phyloP scores from a whole-genome alignment of 2,113 vertebrate species.

The Malurus melanocephalus region DNA sequence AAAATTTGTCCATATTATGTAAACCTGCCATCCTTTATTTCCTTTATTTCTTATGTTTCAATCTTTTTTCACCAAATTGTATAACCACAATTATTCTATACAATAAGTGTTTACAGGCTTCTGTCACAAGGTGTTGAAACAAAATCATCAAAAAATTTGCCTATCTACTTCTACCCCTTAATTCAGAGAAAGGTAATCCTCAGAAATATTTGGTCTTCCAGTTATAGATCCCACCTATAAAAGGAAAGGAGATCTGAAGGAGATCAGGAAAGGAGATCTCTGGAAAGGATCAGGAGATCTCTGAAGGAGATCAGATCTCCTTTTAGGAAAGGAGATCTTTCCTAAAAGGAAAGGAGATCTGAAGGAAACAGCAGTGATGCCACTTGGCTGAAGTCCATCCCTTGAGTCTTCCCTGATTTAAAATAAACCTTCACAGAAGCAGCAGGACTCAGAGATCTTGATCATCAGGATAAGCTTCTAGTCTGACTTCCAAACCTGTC shows the following conservation, averaged over 20 bases:
- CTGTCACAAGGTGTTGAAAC: background rate
- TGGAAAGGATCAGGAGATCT: too few species aligned
- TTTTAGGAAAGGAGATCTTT: too few species aligned
- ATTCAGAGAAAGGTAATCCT: background rate
- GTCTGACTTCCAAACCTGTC: background rate
- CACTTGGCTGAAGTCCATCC: background rate
- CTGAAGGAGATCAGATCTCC: too few species aligned
- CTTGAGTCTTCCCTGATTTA: background rate
- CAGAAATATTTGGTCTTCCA: background rate
- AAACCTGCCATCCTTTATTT: background rate
- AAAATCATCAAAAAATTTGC: background rate
- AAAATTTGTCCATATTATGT: background rate
- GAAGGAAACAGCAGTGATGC: background rate
- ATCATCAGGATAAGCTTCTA: background rate
- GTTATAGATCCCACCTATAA: background rate
- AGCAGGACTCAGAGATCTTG: background rate
- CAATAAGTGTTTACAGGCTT: background rate
- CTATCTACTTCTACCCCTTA: background rate
- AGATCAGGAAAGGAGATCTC: too few species aligned
- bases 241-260: too few species aligned
- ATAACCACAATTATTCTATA: background rate
- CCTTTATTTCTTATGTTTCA: background rate
- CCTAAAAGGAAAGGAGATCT: background rate
- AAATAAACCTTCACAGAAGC: background rate
- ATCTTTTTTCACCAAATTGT: background rate